Conservation (phyloP, 23 tunicate genomes). For the Halocynthia roretzi region DNA sequence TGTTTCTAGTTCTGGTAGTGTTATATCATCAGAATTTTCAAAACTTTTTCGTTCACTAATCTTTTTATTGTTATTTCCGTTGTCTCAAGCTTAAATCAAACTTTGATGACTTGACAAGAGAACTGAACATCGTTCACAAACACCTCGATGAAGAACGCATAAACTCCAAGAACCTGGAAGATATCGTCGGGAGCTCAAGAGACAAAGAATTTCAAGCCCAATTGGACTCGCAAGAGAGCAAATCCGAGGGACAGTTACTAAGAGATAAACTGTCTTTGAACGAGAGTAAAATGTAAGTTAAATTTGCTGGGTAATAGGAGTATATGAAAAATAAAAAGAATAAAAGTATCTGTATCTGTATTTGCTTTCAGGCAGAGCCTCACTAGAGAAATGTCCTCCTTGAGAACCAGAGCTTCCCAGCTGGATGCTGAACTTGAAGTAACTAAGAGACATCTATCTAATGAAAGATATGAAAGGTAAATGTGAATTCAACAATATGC, state of each 20-base stretch:
- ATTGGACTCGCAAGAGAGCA: slow-evolving; percentile 83
- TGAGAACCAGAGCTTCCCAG: slow-evolving; percentile 79
- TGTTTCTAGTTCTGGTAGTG: neutral
- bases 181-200: slow-evolving; percentile 52
- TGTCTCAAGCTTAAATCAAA: slow-evolving; percentile 41
- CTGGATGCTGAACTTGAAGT: slow-evolving; percentile 90
- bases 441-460: slow-evolving; percentile 71
- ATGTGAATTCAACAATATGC: neutral
- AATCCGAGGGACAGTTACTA: slow-evolving; percentile 82
- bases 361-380: slow-evolving; percentile 13
- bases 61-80: neutral
- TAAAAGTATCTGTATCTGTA: neutral
- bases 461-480: slow-evolving; percentile 82
- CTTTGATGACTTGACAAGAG: slow-evolving; percentile 75
- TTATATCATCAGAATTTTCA: neutral
- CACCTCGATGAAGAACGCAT: slow-evolving; percentile 85
- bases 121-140: slow-evolving; percentile 78
- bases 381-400: slow-evolving; percentile 58
- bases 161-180: slow-evolving; percentile 81
- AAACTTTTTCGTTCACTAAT: no score
- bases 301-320: neutral
- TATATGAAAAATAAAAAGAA: neutral
- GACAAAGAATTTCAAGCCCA: slow-evolving; percentile 96
- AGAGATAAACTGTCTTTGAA: slow-evolving; percentile 81
- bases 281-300: slow-evolving; percentile 84